phyloP scores from a whole-genome alignment of 2,888 invertebrate genomes.

The Leucophenga maculata region DNA sequence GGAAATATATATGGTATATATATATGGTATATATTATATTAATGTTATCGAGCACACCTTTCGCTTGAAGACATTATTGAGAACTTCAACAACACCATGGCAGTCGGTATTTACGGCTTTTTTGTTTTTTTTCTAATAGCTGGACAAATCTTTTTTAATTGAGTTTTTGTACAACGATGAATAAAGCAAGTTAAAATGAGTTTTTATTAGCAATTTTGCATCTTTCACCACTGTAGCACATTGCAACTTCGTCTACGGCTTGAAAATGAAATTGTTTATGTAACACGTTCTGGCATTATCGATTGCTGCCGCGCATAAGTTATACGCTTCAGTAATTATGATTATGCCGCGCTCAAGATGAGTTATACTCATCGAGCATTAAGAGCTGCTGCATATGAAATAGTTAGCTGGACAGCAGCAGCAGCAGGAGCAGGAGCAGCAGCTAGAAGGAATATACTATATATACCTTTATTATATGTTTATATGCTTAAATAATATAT shows the following conservation, averaged over 20 bases:
- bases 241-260: no score
- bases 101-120: no score
- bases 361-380: neutral
- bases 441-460: constrained; percentile 19
- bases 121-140: no score
- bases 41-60: no score
- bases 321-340: constrained; percentile 38
- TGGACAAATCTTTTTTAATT: no score
- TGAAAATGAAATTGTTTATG: constrained; percentile 42
- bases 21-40: no score
- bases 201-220: constrained; percentile 14
- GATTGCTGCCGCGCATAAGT: constrained; percentile 39
- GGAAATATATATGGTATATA: no score
- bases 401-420: constrained; percentile 6
- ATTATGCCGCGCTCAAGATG: constrained; percentile 16
- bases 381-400: neutral
- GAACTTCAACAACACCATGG: no score
- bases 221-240: neutral
- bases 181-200: no score
- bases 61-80: no score
- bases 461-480: constrained; percentile 27
- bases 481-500: constrained; percentile 38
- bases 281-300: constrained; percentile 42
- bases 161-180: no score
- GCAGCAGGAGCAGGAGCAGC: constrained; percentile 19